phyloP scores from a whole-genome alignment of 1,140 invertebrate genomes.

The Lucilia cuprina region DNA sequence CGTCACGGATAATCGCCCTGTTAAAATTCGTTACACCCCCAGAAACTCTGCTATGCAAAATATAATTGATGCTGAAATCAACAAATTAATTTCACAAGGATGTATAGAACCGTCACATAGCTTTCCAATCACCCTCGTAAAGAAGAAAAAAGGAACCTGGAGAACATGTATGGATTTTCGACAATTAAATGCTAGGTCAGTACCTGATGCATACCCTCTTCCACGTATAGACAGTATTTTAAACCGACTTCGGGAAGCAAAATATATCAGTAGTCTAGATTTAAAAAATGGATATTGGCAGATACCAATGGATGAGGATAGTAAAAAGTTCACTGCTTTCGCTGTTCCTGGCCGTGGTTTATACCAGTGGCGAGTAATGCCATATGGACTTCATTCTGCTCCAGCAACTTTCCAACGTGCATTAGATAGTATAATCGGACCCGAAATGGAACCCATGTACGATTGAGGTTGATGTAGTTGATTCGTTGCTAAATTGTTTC shows the following conservation, averaged over 20 bases:
- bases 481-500: no score
- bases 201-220: neutral
- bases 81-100: neutral
- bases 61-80: neutral
- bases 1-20: neutral
- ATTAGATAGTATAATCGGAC: neutral
- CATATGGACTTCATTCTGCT: constrained; percentile 25
- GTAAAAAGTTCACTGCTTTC: no score
- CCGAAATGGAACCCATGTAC: neutral
- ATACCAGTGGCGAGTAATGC: neutral
- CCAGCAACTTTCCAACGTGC: neutral
- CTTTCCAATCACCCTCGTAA: neutral
- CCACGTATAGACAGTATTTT: neutral
- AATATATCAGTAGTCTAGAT: no score
- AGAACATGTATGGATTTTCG: neutral
- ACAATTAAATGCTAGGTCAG: neutral
- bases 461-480: no score
- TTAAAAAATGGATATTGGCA: no score
- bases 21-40: no score
- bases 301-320: no score
- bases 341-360: neutral
- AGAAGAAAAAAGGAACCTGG: neutral
- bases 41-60: no score
- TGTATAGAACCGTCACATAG: neutral
- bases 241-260: neutral